Evolutionary conservation across 1,140 invertebrate genomes (phyloP), one percentile per base, ranked within the genome.

Genomic region (Diabrotica undecimpunctata): DNA sequence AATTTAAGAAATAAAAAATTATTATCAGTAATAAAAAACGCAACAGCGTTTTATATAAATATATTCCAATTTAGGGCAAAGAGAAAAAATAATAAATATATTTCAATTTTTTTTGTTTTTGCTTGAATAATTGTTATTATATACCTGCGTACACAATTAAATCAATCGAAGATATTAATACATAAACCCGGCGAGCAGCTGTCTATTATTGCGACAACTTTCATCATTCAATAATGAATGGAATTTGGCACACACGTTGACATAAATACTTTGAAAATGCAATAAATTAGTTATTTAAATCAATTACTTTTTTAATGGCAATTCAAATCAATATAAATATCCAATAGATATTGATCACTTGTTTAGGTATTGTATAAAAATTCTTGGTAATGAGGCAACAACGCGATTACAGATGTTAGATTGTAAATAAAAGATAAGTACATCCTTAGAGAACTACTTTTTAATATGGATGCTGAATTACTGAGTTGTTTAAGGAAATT

Each of bases 211-310:
- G 41, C 41, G 8, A 46, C 41, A 46, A 46, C 41, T 46, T 46
- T n/a, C 41, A 46, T 46, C 41, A 46, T 46, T 46, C 8, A 10
- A 46, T 46, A 46, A 46, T n/a, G 41, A 46, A 46, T n/a, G 41
- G 41, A 46, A 46, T 46, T 46, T 46, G 41, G 41, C 41, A 46
- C 41, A 46, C 41, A 46, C n/a, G 41, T 46, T 46, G 41, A 46
- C 41, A 46, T 46, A 46, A 46, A 46, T 46, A 46, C 41, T 46
- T n/a, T 8, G n/a, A 8, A 46, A 46, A 46, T 46, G 41, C 41
- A 10, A 46, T 46, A 46, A 46, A 46, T 46, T n/a, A 46, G 41
- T 46, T 46, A 46, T 46, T 46, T 46, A 46, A 46, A 46, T 46
- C 41, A 46, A 46, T 46, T 46, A 46, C 41, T 46, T 10, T 46